phyloP scores from a whole-genome alignment of 2,113 vertebrate genomes.

The Sitta europaea region DNA sequence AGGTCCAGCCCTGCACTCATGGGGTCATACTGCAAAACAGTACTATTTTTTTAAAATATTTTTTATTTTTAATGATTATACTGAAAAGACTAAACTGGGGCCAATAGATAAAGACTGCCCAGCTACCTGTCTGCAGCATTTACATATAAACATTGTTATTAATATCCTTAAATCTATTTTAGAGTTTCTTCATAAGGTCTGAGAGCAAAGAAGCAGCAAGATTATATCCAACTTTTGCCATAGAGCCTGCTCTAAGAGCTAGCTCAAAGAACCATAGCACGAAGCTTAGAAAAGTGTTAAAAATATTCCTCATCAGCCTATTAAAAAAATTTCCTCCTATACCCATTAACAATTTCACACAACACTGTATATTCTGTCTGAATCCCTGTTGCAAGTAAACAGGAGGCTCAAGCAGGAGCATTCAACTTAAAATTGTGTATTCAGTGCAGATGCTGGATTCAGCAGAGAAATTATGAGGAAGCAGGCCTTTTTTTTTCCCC shows the following conservation, averaged over 20 bases:
- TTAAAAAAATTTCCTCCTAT: neutral
- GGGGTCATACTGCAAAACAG: neutral
- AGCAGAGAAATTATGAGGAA: neutral
- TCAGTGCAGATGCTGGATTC: neutral
- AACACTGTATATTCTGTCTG: neutral
- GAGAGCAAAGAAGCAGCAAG: neutral
- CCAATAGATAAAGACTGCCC: neutral
- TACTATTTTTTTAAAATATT: too few species aligned
- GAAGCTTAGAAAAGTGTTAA: neutral
- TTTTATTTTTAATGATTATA: neutral
- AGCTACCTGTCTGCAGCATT: neutral
- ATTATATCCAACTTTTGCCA: neutral
- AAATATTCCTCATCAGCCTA: neutral
- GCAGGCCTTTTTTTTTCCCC: too few species aligned
- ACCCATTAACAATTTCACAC: conserved; percentile 7
- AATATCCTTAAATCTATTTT: neutral
- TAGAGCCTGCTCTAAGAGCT: neutral
- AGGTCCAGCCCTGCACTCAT: neutral
- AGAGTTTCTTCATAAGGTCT: neutral
- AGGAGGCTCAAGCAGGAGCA: neutral
- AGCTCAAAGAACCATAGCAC: neutral
- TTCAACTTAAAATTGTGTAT: neutral
- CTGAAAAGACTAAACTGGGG: neutral
- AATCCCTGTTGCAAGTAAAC: neutral
- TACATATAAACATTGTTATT: neutral